phyloP scores from a whole-genome alignment of 2,888 invertebrate species.

The Drosophila mulleri region DNA sequence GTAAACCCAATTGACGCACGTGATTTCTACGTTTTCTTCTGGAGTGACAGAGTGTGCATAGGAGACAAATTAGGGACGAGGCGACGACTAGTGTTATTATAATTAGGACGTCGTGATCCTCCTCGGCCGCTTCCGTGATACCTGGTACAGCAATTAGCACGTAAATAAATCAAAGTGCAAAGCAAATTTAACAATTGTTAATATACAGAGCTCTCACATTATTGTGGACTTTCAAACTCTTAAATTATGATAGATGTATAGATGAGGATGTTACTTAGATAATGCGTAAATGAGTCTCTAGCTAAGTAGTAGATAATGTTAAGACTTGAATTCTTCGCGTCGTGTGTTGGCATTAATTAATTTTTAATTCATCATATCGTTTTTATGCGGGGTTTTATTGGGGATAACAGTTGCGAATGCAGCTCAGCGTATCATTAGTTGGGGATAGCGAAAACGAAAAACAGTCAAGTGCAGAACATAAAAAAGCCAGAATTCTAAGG shows the following conservation, averaged over 20 bases:
- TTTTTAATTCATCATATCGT: slow-evolving; percentile 33
- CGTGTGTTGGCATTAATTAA: slow-evolving; percentile 31
- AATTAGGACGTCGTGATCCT: slow-evolving; percentile 86
- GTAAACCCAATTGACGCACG: slow-evolving; percentile 84
- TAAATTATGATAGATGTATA: slow-evolving; percentile 18
- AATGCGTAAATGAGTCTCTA: slow-evolving; percentile 37
- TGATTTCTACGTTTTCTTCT: slow-evolving; percentile 86
- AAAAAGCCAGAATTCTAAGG: slow-evolving; percentile 69
- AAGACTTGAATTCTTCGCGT: slow-evolving; percentile 17
- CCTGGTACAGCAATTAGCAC: slow-evolving; percentile 63
- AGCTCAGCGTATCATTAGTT: slow-evolving; percentile 45
- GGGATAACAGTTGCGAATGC: slow-evolving; percentile 31
- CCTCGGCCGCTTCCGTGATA: slow-evolving; percentile 85
- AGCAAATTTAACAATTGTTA: slow-evolving; percentile 18
- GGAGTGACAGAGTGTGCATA: slow-evolving; percentile 86
- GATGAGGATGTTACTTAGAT: slow-evolving; percentile 21
- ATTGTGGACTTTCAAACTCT: slow-evolving; percentile 23
- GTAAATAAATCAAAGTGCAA: slow-evolving; percentile 42
- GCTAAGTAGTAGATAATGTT: slow-evolving; percentile 24
- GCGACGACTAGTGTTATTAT: slow-evolving; percentile 85
- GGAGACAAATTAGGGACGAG: slow-evolving; percentile 86
- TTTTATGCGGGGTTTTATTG: slow-evolving; percentile 24
- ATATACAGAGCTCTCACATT: slow-evolving; percentile 39
- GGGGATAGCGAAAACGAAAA: slow-evolving; percentile 17
- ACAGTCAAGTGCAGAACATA: slow-evolving; percentile 60